These are phyloP conservation scores for Spisula solida DNA, from an alignment of 2,888 invertebrate species.

Conservation along the genomic window DNA sequence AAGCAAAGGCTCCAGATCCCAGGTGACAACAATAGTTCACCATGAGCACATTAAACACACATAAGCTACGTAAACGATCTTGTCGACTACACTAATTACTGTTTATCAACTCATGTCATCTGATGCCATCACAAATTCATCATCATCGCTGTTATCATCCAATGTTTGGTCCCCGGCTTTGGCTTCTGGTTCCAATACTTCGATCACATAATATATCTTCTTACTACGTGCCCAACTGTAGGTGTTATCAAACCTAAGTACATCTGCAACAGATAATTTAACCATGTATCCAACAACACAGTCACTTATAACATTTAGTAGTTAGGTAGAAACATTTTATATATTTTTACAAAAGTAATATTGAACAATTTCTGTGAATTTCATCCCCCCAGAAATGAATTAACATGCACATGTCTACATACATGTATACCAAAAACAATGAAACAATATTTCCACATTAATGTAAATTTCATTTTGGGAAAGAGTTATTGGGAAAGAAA, in stretches of 20 bases:
- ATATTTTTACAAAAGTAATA: too few relatives aligned
- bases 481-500: too few relatives aligned
- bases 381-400: too few relatives aligned
- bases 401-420: too few relatives aligned
- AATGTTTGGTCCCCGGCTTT: background rate
- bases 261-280: constrained; percentile 91
- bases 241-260: constrained; percentile 95
- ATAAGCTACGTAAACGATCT: background rate
- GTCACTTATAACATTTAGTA: too few relatives aligned
- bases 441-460: too few relatives aligned
- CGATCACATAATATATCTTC: constrained; percentile 93
- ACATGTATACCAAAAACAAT: too few relatives aligned
- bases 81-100: background rate
- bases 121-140: constrained; percentile 46
- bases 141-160: constrained; percentile 43
- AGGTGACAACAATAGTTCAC: background rate
- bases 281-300: background rate
- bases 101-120: background rate
- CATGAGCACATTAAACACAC: background rate
- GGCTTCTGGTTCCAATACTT: constrained; percentile 89
- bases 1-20: background rate
- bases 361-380: too few relatives aligned
- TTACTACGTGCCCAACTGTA: constrained; percentile 94
- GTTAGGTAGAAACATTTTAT: too few relatives aligned
- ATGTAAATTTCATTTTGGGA: too few relatives aligned